These are phyloP conservation scores for Hydrolagus colliei DNA, from an alignment of 2,797 vertebrate genomes.

Conservation along the genomic window DNA sequence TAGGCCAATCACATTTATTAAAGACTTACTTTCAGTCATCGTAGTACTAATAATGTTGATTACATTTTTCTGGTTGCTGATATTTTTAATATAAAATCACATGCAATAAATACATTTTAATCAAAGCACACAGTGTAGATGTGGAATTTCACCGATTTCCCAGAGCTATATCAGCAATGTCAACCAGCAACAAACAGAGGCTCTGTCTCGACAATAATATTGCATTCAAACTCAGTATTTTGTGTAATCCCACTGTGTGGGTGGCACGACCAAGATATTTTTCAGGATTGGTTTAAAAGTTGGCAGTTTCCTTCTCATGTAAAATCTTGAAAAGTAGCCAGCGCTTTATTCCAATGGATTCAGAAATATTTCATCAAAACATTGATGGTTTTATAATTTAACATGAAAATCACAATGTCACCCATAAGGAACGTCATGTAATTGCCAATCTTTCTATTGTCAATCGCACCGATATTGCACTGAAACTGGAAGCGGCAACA, in stretches of 20 bases:
- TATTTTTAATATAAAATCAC: not conserved
- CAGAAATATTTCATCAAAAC: not conserved
- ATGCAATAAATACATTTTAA: not conserved
- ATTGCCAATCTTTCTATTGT: conserved; percentile 5
- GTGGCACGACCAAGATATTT: conserved; percentile 5
- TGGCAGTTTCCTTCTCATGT: not conserved
- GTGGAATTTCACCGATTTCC: not conserved
- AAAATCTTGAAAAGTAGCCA: conserved; percentile 6
- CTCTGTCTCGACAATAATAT: not conserved
- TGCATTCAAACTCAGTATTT: conserved; percentile 12
- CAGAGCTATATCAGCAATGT: not conserved
- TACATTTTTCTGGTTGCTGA: not conserved
- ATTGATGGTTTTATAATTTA: not conserved
- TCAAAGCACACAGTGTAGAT: not conserved
- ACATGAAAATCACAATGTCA: not conserved
- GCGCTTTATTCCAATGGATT: not conserved
- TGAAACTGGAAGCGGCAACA: not conserved
- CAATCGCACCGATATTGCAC: not conserved
- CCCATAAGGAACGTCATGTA: conserved; percentile 14
- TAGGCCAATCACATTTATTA: not conserved
- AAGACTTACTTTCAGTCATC: not conserved
- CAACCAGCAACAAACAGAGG: conserved; percentile 9
- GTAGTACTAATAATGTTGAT: not conserved
- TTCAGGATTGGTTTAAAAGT: not conserved
- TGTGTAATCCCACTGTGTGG: not conserved